phyloP scores from a whole-genome alignment of 2,113 vertebrate species.

The Anser cygnoides region DNA sequence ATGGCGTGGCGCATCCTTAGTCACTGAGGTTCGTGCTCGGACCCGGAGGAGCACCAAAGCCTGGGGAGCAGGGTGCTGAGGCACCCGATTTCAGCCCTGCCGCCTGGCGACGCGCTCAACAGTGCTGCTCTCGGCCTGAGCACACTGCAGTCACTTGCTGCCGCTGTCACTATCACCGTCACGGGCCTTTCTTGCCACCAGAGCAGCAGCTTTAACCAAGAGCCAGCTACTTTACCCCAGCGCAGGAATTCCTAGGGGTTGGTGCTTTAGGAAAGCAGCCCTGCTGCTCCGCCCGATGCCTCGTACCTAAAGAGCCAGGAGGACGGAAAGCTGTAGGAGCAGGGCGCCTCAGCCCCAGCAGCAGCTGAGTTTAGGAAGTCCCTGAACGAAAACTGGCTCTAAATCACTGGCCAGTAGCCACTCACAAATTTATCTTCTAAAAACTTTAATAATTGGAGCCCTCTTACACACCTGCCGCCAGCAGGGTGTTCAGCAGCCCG shows the following conservation, averaged over 20 bases:
- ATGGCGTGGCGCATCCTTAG: fast-evolving
- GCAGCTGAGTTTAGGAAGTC: background rate
- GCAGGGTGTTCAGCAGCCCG: background rate
- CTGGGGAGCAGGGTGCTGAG: fast-evolving
- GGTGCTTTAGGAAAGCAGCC: background rate
- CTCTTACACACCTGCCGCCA: fast-evolving
- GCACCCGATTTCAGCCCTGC: fast-evolving
- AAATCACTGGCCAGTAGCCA: fast-evolving
- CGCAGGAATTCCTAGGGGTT: background rate
- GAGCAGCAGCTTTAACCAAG: background rate
- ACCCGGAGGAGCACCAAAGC: background rate
- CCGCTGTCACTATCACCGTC: too few relatives aligned
- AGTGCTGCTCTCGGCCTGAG: fast-evolving
- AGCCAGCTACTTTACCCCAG: fast-evolving
- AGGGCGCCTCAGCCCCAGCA: background rate
- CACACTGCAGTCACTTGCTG: too few relatives aligned
- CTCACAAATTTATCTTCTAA: fast-evolving
- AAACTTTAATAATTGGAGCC: fast-evolving
- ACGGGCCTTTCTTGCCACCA: background rate
- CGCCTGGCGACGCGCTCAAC: fast-evolving
- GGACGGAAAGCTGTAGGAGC: background rate
- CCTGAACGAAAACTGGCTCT: background rate
- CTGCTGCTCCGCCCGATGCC: too few relatives aligned
- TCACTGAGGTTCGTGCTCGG: background rate
- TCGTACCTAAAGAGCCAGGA: background rate